Evolutionary conservation across 2,888 invertebrate species (phyloP).

Genomic region (Agriotes lineatus): DNA sequence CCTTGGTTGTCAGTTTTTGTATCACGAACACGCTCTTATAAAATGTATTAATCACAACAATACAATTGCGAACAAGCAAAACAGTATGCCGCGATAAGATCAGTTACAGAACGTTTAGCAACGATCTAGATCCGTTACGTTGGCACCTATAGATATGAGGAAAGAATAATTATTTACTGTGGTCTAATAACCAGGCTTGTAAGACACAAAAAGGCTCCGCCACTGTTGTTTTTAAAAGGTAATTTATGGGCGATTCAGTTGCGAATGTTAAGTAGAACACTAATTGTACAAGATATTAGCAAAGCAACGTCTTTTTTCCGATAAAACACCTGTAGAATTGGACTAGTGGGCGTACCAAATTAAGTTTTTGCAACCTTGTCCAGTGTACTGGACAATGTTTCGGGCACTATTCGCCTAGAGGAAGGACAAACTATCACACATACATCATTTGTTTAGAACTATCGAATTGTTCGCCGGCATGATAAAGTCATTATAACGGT

Average conservation of each 20-base stretch:
- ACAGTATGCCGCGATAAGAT: constrained; percentile 5
- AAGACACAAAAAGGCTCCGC: too few species aligned
- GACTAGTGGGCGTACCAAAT: background rate
- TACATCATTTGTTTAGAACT: constrained; percentile 27
- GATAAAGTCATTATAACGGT: constrained; percentile 38
- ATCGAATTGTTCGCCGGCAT: constrained; percentile 27
- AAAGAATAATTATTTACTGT: background rate
- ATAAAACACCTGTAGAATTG: constrained; percentile 6
- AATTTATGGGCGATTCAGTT: too few species aligned
- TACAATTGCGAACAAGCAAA: constrained; percentile 14
- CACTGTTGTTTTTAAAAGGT: too few species aligned
- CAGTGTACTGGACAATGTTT: too few species aligned
- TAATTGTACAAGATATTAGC: too few species aligned
- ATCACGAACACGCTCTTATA: constrained; percentile 11
- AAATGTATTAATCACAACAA: constrained; percentile 13
- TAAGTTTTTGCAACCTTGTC: constrained; percentile 21
- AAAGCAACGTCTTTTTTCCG: background rate
- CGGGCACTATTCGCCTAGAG: too few species aligned
- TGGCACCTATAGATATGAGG: background rate
- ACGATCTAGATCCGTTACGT: constrained; percentile 11
- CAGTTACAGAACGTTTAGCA: constrained; percentile 18
- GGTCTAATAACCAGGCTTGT: background rate
- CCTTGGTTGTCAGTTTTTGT: constrained; percentile 15
- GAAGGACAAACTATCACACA: constrained; percentile 25
- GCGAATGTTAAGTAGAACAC: too few species aligned